phyloP scores from a whole-genome alignment of 2,888 invertebrate genomes.

The Psylliodes chrysocephalus region DNA sequence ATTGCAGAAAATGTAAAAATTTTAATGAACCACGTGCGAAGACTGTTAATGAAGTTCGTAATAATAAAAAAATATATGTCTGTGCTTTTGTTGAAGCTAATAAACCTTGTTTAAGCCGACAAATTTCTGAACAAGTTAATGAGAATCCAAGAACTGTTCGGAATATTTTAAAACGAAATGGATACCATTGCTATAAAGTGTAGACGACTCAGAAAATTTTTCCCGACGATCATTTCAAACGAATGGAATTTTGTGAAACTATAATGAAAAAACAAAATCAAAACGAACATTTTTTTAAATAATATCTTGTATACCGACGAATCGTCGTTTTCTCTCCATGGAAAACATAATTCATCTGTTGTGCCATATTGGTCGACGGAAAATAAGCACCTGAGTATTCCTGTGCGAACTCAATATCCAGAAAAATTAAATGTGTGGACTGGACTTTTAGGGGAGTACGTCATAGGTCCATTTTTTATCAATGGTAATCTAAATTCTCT shows the following conservation, averaged over 20 bases:
- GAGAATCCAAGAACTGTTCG: neutral
- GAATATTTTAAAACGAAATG: too few species aligned
- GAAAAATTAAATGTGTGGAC: too few species aligned
- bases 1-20: too few species aligned
- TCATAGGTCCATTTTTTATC: constrained; percentile 29
- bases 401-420: too few species aligned
- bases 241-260: too few species aligned
- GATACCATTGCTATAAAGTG: constrained; percentile 2
- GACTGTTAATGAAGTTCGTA: too few species aligned
- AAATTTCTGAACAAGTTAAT: constrained; percentile 9
- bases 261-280: neutral
- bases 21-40: too few species aligned
- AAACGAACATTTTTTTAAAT: neutral
- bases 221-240: too few species aligned
- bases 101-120: neutral
- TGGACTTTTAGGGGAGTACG: constrained; percentile 7
- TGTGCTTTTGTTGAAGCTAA: too few species aligned
- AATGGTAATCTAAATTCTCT: constrained; percentile 23
- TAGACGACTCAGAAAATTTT: too few species aligned
- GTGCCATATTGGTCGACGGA: constrained; percentile 21
- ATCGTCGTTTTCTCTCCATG: constrained; percentile 12
- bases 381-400: too few species aligned
- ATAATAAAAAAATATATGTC: too few species aligned
- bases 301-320: constrained; percentile 3
- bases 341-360: constrained; percentile 11